Evolutionary conservation across 2,113 vertebrate species (phyloP).

Genomic region (Todiramphus chloris): DNA sequence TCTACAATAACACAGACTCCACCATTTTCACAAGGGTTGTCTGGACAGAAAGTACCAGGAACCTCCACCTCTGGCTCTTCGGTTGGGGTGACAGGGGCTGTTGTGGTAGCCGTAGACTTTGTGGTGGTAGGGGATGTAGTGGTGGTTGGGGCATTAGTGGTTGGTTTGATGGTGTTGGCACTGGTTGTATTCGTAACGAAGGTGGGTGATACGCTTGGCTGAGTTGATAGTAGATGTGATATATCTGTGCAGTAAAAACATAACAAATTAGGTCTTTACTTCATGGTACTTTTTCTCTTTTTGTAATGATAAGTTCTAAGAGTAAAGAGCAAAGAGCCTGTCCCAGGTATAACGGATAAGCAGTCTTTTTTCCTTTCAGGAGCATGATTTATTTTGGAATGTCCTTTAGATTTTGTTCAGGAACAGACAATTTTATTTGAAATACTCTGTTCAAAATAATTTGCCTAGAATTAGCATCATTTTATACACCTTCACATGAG

Average conservation of each 20-base stretch:
- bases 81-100: background rate
- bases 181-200: fast-evolving
- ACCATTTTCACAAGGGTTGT: slow-evolving; percentile 78
- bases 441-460: background rate
- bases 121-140: background rate
- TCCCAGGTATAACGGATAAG: background rate
- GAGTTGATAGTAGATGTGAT: slow-evolving; percentile 75
- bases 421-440: background rate
- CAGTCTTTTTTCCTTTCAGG: background rate
- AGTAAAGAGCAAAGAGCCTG: background rate
- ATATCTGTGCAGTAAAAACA: slow-evolving; percentile 74
- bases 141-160: background rate
- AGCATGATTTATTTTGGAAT: background rate
- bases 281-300: background rate
- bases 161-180: background rate
- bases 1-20: slow-evolving; percentile 77
- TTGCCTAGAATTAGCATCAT: background rate
- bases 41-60: slow-evolving; percentile 61
- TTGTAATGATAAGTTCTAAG: background rate
- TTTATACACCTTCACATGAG: background rate
- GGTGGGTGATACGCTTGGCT: slow-evolving; percentile 21
- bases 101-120: background rate
- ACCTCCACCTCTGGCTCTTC: background rate
- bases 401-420: background rate
- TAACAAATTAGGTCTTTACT: background rate